Percentiles rank a stretch among this genome's conserved stretches.
phyloP scores from a whole-genome alignment of 1,140 invertebrate species.

The Aphelenchoides besseyi region DNA sequence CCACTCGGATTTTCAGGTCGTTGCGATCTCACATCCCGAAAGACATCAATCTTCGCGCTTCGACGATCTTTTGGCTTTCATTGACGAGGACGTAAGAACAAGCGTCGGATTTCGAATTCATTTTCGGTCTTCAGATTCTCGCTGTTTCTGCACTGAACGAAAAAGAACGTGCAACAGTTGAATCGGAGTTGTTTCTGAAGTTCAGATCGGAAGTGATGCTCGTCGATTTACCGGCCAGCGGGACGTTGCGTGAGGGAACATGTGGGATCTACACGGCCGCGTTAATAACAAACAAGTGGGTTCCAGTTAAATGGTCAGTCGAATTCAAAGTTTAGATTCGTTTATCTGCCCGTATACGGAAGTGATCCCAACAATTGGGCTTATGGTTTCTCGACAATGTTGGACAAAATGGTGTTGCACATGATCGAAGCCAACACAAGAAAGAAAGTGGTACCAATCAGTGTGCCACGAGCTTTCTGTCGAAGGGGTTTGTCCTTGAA shows the following conservation, averaged over 20 bases:
- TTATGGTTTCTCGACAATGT: slow-evolving; percentile 49
- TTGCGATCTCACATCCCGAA: slow-evolving; percentile 32
- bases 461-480: slow-evolving; percentile 45
- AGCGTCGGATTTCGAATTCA: slow-evolving; percentile 18
- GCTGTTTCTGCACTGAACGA: slow-evolving; percentile 34
- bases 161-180: slow-evolving; percentile 33
- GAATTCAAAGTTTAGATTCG: slow-evolving; percentile 43
- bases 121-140: slow-evolving; percentile 28
- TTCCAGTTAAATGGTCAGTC: no score
- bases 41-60: slow-evolving; percentile 30
- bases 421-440: slow-evolving; percentile 46
- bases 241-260: slow-evolving; percentile 27
- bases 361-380: slow-evolving; percentile 50
- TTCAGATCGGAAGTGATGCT: slow-evolving; percentile 38
- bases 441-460: slow-evolving; percentile 44
- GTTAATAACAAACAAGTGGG: slow-evolving; percentile 49
- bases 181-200: slow-evolving; percentile 33
- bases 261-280: slow-evolving; percentile 52
- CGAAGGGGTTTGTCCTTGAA: slow-evolving; percentile 44
- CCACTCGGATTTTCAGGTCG: slow-evolving; percentile 26
- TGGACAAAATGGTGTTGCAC: slow-evolving; percentile 48
- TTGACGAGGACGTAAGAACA: slow-evolving; percentile 45
- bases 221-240: slow-evolving; percentile 43
- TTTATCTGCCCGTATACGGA: slow-evolving; percentile 51
- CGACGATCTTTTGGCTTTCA: slow-evolving; percentile 49